These are phyloP conservation scores for Tuta absoluta DNA, from an alignment of 2,888 invertebrate genomes.

Conservation along the genomic window DNA sequence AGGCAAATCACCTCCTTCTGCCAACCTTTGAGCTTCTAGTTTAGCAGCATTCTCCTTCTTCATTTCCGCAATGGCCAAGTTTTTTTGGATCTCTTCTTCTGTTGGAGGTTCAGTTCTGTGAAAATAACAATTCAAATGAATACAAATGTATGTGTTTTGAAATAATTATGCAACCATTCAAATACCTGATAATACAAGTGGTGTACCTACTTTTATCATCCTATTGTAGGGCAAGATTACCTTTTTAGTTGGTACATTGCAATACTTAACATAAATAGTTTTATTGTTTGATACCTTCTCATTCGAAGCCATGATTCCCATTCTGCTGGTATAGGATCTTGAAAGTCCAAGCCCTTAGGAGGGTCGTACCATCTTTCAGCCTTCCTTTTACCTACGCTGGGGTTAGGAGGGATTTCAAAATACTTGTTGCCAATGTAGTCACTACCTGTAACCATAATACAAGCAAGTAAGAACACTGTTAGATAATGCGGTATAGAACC, in stretches of 20 bases:
- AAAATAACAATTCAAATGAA: constrained; percentile 17
- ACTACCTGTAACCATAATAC: constrained; percentile 76
- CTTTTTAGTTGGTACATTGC: too few species aligned
- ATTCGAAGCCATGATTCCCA: constrained; percentile 94
- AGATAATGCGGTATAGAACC: too few species aligned
- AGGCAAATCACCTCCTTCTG: constrained; percentile 68
- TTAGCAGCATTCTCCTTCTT: constrained; percentile 89
- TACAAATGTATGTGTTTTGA: too few species aligned
- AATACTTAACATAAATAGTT: too few species aligned
- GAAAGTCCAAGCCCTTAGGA: constrained; percentile 82
- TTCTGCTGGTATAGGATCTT: constrained; percentile 89
- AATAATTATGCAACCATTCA: too few species aligned
- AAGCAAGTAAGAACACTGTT: background rate
- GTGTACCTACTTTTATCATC: background rate
- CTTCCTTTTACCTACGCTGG: constrained; percentile 83
- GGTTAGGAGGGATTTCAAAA: constrained; percentile 87
- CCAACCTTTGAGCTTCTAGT: constrained; percentile 82
- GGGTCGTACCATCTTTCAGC: constrained; percentile 88
- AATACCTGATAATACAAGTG: background rate
- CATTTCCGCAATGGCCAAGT: constrained; percentile 85
- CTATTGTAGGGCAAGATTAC: background rate
- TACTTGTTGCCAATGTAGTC: constrained; percentile 92
- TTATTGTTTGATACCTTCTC: too few species aligned
- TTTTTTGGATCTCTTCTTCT: constrained; percentile 86
- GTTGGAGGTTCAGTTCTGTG: constrained; percentile 84